Evolutionary conservation across 2,888 invertebrate genomes (phyloP).

Genomic region (Congeria kusceri): DNA sequence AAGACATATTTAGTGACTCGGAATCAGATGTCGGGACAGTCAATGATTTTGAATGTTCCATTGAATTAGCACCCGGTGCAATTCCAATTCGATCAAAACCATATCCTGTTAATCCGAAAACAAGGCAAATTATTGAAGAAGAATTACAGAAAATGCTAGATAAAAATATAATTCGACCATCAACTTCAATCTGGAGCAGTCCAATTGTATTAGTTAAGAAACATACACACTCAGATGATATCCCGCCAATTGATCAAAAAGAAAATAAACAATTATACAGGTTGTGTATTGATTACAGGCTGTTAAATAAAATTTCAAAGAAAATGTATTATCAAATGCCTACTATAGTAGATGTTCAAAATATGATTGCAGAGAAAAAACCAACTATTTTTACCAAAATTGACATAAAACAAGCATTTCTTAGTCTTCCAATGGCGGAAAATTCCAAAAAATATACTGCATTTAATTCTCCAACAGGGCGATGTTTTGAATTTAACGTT

Average conservation of each 20-base stretch:
- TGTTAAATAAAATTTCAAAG: conserved; percentile 2
- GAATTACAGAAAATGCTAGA: background rate
- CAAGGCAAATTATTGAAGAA: background rate
- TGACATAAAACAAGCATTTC: background rate
- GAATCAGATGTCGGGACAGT: background rate
- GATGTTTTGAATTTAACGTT: background rate
- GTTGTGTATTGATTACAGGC: background rate
- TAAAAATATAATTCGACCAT: background rate
- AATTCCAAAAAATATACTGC: background rate
- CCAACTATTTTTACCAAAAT: background rate
- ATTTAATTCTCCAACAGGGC: background rate
- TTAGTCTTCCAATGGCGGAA: background rate
- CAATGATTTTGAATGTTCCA: background rate
- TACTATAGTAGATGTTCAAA: background rate
- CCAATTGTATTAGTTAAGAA: background rate
- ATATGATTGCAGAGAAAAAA: background rate
- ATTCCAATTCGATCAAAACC: background rate
- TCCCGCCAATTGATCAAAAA: no score
- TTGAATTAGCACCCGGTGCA: background rate
- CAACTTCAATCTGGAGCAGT: background rate
- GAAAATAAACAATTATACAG: background rate
- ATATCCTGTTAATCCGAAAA: background rate
- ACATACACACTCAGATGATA: background rate
- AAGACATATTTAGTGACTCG: background rate
- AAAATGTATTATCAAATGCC: background rate